These are phyloP conservation scores for Pithys albifrons DNA, from an alignment of 2,113 vertebrate genomes.

Conservation along the genomic window DNA sequence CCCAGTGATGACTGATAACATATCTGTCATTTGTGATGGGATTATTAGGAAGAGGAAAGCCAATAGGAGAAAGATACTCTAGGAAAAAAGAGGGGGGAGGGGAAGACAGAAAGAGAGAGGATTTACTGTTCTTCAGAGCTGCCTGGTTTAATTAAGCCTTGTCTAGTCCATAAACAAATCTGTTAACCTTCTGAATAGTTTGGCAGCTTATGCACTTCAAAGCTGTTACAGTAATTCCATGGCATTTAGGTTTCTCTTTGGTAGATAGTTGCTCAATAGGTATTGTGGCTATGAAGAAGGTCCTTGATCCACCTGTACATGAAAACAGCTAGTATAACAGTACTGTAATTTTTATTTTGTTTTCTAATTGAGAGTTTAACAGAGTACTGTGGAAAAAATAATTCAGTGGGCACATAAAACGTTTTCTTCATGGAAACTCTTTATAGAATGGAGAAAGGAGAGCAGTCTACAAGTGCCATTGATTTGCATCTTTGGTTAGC, in stretches of 20 bases:
- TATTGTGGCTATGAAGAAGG: background rate
- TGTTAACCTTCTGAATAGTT: constrained; percentile 49
- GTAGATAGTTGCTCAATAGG: background rate
- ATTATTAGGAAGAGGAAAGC: constrained; percentile 55
- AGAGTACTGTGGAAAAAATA: background rate
- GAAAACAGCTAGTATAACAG: background rate
- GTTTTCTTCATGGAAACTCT: background rate
- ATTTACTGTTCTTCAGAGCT: constrained; percentile 46
- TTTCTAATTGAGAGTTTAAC: background rate
- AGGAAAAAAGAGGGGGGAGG: background rate
- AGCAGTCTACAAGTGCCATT: background rate
- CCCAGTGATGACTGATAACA: constrained; percentile 65
- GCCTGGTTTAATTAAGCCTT: constrained; percentile 58
- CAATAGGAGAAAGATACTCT: constrained; percentile 53
- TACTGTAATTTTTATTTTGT: background rate
- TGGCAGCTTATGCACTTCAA: background rate
- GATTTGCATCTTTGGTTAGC: background rate
- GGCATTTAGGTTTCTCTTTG: background rate
- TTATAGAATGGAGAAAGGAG: background rate
- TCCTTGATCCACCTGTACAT: background rate
- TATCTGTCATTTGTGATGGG: constrained; percentile 66
- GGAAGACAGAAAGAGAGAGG: background rate
- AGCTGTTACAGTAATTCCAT: background rate
- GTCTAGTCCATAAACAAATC: constrained; percentile 60
- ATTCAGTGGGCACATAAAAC: background rate